Base-by-base conservation (phyloP, 2,888 invertebrate genomes). In the Rhagophthalmus giganteus region DNA sequence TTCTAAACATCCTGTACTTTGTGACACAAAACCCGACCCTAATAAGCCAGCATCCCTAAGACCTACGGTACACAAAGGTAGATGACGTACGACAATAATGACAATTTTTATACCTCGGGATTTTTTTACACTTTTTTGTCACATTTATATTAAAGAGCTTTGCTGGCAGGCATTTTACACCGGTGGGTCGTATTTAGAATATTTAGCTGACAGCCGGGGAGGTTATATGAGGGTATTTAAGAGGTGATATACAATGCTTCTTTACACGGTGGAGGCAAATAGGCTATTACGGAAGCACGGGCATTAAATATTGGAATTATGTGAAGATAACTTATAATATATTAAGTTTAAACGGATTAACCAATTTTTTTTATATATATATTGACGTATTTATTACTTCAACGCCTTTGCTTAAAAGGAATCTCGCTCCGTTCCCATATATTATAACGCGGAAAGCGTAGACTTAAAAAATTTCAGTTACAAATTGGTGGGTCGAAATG, bases 1-100 rank as follows among this genome's bases (percentile, higher is more conserved):
- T 67, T 61, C 64, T 66, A 71, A 71, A 71, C 71, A 71, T 71
- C 70, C 71, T 71, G 71, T 61, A 69, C 69, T 70, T 71, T 71
- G 68, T 68, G 65, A 54, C 60, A 59, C 61, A 63, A 61, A 62
- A 63, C 58, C 64, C 66, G 66, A 66, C 69, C 68, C 67, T 71
- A 70, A 71, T 70, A 71, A 69, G 70, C 69, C 64, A 58, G 61
- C 48, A 57, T 61, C 62, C 51, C 45, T 62, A 63, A 67, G 64
- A 59, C 60, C 62, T 61, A 59, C 58, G 58, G 57, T 60, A 65
- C 58, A 68, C 65, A 66, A 65, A 66, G 59, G 58, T 65, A 66
- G 64, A 67, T 67, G 70, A 70, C 67, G 64, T 67, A 66, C 66
- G 66, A 68, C 66, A 65, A 68, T 67, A 67, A 69, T 68, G 69